Conservation (phyloP, 2,888 invertebrate genomes). For the Nomada ruficornis region DNA sequence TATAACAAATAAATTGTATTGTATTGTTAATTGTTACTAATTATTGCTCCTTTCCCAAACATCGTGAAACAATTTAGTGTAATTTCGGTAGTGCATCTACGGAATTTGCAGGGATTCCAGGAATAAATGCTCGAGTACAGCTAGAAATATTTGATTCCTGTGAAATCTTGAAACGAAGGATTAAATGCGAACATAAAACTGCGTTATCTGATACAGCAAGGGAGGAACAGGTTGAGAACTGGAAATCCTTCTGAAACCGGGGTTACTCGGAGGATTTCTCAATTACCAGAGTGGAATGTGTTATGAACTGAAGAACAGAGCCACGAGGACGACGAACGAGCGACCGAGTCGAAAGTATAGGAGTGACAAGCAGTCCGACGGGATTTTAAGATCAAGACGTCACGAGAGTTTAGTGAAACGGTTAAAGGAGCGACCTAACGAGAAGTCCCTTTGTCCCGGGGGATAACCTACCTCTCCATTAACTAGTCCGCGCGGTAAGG, state of each 20-base stretch:
- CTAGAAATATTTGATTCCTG: background rate
- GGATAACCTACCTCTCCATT: constrained; percentile 69
- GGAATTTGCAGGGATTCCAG: no score
- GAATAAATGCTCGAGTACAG: no score
- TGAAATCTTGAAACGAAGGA: background rate
- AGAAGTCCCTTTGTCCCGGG: constrained; percentile 70
- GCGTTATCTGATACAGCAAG: constrained; percentile 29
- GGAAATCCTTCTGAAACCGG: constrained; percentile 46
- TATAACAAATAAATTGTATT: no score
- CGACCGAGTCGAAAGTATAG: constrained; percentile 52
- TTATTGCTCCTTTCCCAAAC: no score
- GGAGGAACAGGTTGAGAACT: constrained; percentile 31
- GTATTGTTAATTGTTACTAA: no score
- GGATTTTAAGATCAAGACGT: constrained; percentile 73
- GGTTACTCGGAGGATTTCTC: constrained; percentile 68
- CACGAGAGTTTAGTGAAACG: constrained; percentile 73
- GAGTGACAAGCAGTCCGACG: constrained; percentile 73
- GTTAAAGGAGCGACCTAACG: constrained; percentile 69
- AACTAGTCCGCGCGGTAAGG: constrained; percentile 57
- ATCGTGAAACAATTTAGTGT: no score
- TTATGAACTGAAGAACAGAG: constrained; percentile 61
- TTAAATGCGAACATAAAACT: background rate
- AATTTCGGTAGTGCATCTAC: no score
- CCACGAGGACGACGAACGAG: constrained; percentile 41
- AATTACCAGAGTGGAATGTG: constrained; percentile 71